These are phyloP conservation scores for Brienomyrus brachyistius DNA, from an alignment of 2,113 vertebrate species.

Conservation along the genomic window DNA sequence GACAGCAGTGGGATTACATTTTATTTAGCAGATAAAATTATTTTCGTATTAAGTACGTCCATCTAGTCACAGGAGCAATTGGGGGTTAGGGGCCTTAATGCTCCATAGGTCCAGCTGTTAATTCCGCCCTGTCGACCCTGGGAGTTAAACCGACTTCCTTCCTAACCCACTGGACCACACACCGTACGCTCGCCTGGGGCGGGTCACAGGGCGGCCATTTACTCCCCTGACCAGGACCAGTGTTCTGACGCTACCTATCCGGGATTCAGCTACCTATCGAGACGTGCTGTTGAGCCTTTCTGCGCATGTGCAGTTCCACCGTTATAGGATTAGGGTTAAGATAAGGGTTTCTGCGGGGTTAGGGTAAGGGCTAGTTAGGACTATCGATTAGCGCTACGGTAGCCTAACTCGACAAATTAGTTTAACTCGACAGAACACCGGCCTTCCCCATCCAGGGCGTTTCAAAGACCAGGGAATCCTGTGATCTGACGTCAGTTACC, in stretches of 20 bases:
- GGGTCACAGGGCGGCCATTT: background rate
- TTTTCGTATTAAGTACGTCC: background rate
- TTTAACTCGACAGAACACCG: too few species aligned
- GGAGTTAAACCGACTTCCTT: background rate
- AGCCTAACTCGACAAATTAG: too few species aligned
- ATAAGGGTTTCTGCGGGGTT: too few species aligned
- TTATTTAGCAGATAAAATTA: background rate
- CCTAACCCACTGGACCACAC: background rate
- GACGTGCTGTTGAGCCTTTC: too few species aligned
- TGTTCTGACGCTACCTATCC: too few species aligned
- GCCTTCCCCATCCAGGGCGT: background rate
- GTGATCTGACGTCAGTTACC: background rate
- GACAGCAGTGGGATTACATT: background rate
- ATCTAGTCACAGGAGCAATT: background rate
- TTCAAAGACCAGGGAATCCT: background rate
- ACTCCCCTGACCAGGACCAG: background rate
- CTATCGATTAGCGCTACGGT: too few species aligned
- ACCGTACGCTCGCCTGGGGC: background rate
- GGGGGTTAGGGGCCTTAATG: background rate
- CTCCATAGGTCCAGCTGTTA: background rate
- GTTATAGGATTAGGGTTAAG: too few species aligned
- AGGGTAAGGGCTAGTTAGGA: too few species aligned
- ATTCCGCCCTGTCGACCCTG: background rate
- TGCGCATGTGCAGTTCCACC: too few species aligned
- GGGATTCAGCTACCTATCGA: too few species aligned